Base-by-base conservation (phyloP, 2,888 invertebrate species). In the Dasysyrphus tricinctus region DNA sequence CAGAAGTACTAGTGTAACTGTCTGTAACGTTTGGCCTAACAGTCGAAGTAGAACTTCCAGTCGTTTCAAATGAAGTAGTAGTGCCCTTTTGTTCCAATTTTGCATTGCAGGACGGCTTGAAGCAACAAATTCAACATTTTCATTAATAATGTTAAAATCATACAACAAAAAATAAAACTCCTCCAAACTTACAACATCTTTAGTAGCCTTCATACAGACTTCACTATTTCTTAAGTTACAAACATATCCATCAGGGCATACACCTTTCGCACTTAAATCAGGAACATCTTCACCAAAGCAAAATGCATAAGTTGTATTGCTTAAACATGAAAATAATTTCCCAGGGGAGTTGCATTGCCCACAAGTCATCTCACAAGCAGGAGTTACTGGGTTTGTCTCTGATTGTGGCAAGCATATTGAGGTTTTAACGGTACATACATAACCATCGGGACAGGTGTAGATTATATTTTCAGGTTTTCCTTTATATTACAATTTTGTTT, bases 261-360 rank as follows among this genome's bases (percentile, higher is more conserved):
- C 34, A 1, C 82, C 84, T 5, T 44, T 29, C 7, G 87, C 67
- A 14, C 14, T 49, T 8, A 39, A 5, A 39, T 63, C n/a, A 0
- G 89, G 88, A 3, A 59, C 42, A n/a, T 49, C 39, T 0, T 9
- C 49, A 29, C 88, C 88, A 63, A 88, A 90, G 54, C 90, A 90
- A 57, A 80, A 88, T 7, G 82, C 88, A 67, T 89, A 90, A 1
- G 78, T 78, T 0, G 70, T 88, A 37, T 87, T 85, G 78, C 80
- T 85, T 16, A 89, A 0, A 49, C 90, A 90, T 1, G 89, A 86
- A 24, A 89, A 89, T 34, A 77, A 19, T 0, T 74, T 87, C 2
- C 69, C 73, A 1, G 76, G 70, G 0, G 73, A 49, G 1, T 63
- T 54, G 61, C 90, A 90, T 8, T 70, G 16, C 4, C 82, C 84